phyloP scores from a whole-genome alignment of 2,113 vertebrate genomes.

The Tor tambroides region DNA sequence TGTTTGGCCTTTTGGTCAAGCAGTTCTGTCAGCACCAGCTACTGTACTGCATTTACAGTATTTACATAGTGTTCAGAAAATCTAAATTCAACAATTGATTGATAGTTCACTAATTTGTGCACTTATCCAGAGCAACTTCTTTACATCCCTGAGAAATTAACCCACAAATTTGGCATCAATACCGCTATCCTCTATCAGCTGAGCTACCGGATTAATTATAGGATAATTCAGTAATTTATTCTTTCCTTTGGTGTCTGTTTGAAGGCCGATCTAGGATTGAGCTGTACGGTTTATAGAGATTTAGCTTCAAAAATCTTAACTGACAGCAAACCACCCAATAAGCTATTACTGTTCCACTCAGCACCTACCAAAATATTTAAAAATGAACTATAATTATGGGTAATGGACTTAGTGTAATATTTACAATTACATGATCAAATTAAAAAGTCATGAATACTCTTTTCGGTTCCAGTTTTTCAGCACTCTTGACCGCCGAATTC shows the following conservation, averaged over 20 bases:
- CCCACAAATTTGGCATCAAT: background rate
- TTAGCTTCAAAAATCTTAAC: background rate
- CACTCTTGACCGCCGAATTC: background rate
- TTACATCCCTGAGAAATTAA: background rate
- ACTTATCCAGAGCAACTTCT: background rate
- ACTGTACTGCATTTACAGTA: background rate
- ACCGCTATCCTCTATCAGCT: background rate
- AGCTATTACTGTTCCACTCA: background rate
- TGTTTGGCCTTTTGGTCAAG: background rate
- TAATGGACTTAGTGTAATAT: slow-evolving; percentile 20
- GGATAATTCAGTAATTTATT: background rate
- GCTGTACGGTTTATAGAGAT: background rate
- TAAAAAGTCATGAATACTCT: background rate
- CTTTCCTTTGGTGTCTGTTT: background rate
- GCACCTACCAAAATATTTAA: slow-evolving; percentile 47
- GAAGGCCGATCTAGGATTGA: background rate
- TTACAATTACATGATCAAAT: background rate
- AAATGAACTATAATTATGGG: slow-evolving; percentile 24
- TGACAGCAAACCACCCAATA: slow-evolving; percentile 7
- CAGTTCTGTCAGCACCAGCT: background rate
- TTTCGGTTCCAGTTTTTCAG: slow-evolving; percentile 6
- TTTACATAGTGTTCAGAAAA: background rate
- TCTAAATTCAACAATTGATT: background rate
- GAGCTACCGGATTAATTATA: background rate
- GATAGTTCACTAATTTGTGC: background rate